Conservation (phyloP, 2,797 vertebrate genomes). For the Eleutherodactylus coqui region DNA sequence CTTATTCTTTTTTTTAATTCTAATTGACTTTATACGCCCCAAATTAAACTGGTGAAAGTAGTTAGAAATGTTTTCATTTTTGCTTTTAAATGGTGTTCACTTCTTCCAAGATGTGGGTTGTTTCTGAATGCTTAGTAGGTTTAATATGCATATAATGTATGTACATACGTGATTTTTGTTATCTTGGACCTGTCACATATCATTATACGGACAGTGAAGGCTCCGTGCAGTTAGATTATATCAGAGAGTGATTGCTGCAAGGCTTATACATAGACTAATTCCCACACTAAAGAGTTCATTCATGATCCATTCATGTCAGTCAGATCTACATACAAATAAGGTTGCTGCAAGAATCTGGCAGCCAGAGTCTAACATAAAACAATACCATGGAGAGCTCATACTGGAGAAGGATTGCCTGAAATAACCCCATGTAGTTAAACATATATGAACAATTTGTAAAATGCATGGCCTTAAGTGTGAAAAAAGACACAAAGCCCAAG, state of each 20-base stretch:
- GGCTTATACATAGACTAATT: slow-evolving; percentile 48
- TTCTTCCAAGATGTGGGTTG: neutral
- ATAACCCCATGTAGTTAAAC: neutral
- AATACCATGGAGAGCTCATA: slow-evolving; percentile 16
- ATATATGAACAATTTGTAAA: neutral
- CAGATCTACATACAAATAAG: slow-evolving; percentile 48
- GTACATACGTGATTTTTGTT: slow-evolving; percentile 16
- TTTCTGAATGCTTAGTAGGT: neutral
- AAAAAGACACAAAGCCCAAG: neutral
- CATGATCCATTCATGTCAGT: slow-evolving; percentile 57
- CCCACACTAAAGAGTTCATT: slow-evolving; percentile 49
- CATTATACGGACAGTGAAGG: slow-evolving; percentile 38
- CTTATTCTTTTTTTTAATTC: neutral
- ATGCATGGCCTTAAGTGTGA: neutral
- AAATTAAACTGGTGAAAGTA: neutral
- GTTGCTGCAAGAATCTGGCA: slow-evolving; percentile 38
- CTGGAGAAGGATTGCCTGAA: neutral
- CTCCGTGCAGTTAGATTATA: slow-evolving; percentile 32
- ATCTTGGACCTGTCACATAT: slow-evolving; percentile 32
- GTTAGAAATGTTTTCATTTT: neutral
- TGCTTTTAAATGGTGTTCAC: neutral
- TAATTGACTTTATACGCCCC: neutral
- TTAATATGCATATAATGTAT: slow-evolving; percentile 8
- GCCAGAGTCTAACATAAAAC: neutral
- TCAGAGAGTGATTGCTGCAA: slow-evolving; percentile 39